Evolutionary conservation across 2,888 invertebrate species (phyloP).

Genomic region (Parelbella ahira): DNA sequence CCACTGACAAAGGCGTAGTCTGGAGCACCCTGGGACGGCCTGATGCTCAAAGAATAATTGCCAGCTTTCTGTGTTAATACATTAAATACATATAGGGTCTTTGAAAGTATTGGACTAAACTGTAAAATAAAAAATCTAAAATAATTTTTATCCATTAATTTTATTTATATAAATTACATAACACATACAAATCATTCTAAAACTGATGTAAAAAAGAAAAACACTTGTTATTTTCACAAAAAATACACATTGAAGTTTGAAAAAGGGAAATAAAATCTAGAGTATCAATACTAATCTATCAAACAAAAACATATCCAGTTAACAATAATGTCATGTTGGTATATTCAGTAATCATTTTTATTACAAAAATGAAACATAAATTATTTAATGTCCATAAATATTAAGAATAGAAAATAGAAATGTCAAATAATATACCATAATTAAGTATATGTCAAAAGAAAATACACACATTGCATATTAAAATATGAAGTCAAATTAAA

Average conservation of each 20-base stretch:
- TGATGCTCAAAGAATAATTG: too few species aligned
- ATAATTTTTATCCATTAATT: too few species aligned
- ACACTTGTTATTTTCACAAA: not conserved
- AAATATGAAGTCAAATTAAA: conserved; percentile 14
- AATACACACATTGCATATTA: conserved; percentile 14
- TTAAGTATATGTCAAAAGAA: conserved; percentile 14
- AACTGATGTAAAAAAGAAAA: too few species aligned
- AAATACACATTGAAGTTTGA: not conserved
- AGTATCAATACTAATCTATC: conserved; percentile 5
- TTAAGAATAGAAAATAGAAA: conserved; percentile 9
- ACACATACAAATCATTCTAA: too few species aligned
- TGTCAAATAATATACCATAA: conserved; percentile 11
- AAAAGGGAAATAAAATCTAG: not conserved
- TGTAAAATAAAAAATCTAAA: too few species aligned
- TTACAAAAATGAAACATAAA: conserved; percentile 9
- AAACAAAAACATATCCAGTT: conserved; percentile 21
- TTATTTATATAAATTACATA: too few species aligned
- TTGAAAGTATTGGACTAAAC: too few species aligned
- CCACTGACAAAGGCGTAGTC: too few species aligned
- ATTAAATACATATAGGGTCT: too few species aligned
- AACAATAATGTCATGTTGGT: conserved; percentile 28
- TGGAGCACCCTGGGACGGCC: too few species aligned
- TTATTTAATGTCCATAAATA: conserved; percentile 9
- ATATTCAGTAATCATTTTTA: conserved; percentile 13
- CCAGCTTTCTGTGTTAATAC: too few species aligned